These are phyloP conservation scores for Sarcophaga variegata DNA, from an alignment of 2,888 invertebrate genomes.

Conservation along the genomic window DNA sequence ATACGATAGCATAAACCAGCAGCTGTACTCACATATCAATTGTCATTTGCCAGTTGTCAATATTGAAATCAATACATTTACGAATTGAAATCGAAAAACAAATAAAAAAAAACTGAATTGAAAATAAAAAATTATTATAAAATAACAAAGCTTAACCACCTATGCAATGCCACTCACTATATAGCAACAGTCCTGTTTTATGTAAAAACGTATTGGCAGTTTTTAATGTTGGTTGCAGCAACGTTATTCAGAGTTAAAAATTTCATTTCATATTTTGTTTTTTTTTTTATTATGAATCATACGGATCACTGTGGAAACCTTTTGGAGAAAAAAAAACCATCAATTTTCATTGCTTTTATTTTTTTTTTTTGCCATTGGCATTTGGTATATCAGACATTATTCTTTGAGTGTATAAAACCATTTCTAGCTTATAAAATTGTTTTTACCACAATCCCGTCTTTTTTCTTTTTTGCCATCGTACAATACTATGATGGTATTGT, in stretches of 20 bases:
- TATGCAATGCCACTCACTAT: not conserved
- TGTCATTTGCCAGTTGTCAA: conserved; percentile 55
- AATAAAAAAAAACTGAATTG: conserved; percentile 38
- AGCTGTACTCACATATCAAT: conserved; percentile 42
- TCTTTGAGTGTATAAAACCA: conserved; percentile 31
- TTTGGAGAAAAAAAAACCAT: too few species aligned
- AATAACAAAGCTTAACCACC: not conserved
- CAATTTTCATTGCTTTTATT: too few species aligned
- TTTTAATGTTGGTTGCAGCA: too few species aligned
- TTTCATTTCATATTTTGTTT: too few species aligned
- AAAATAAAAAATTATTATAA: conserved; percentile 34
- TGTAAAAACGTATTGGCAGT: too few species aligned
- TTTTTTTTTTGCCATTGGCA: not conserved
- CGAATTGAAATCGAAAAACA: not conserved
- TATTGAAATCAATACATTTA: conserved; percentile 49
- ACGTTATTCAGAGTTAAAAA: too few species aligned
- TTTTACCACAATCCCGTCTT: conserved; percentile 38
- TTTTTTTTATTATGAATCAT: too few species aligned
- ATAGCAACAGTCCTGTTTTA: not conserved
- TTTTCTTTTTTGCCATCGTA: not conserved
- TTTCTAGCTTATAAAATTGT: conserved; percentile 21
- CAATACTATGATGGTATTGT: too few species aligned
- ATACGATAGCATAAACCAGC: not conserved
- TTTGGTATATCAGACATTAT: conserved; percentile 1
- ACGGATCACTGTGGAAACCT: too few species aligned